phyloP scores from a whole-genome alignment of 2,888 invertebrate genomes.

The Oxycera nigricornis region DNA sequence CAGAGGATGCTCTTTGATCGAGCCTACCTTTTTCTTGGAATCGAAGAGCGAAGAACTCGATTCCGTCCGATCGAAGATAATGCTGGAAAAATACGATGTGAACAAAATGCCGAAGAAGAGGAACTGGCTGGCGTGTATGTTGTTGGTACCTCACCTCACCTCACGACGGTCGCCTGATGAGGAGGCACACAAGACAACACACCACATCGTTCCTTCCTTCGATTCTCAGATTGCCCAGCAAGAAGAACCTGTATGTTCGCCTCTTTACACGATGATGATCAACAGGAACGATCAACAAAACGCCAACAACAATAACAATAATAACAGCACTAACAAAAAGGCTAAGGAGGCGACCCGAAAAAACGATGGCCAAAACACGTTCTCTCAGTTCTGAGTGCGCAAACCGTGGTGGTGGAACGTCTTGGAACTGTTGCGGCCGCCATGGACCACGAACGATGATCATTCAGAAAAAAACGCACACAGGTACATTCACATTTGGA shows the following conservation, averaged over 20 bases:
- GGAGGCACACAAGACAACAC: too few relatives aligned
- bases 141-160: background rate
- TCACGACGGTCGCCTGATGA: background rate
- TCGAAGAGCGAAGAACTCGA: conserved; percentile 31
- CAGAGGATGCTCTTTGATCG: conserved; percentile 40
- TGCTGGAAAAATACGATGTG: conserved; percentile 28
- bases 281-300: background rate
- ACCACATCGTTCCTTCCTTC: background rate
- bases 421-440: too few relatives aligned
- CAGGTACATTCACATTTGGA: background rate
- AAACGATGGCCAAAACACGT: background rate
- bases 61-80: conserved; percentile 42
- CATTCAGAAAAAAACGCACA: background rate
- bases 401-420: too few relatives aligned
- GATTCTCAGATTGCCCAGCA: background rate
- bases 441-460: background rate
- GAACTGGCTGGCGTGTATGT: background rate
- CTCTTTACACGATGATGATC: conserved; percentile 26
- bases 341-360: background rate
- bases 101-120: conserved; percentile 33
- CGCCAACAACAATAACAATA: background rate
- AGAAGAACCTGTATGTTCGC: conserved; percentile 29
- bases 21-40: conserved; percentile 45
- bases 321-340: background rate
- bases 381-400: too few relatives aligned